Base-by-base conservation (phyloP, 2,113 vertebrate genomes). In the Tupaia chinensis region DNA sequence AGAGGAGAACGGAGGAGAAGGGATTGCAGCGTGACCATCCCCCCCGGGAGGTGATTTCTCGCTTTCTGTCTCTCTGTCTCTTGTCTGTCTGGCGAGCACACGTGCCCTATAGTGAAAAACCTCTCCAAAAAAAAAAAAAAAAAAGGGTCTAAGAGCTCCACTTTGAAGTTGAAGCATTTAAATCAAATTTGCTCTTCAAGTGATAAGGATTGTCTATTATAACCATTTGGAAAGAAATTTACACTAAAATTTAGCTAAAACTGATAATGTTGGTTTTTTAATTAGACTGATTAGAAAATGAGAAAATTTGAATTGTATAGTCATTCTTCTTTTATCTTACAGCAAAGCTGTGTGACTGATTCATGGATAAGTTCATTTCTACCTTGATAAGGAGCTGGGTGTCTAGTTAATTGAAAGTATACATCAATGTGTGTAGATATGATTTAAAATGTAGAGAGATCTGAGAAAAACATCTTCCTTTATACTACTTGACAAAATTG, bases 201-300 rank as follows among this genome's bases (percentile, higher is more conserved):
- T 9, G 16, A 66, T 73, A 91, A 12, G 0, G 58, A 86, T 81
- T 88, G 13, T 34, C 92, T 63, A 58, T 32, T 74, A 74, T 70
- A 44, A 84, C 8, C 9, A 29, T 54, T 91, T 65, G 14, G n/a
- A 96, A 80, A 68, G 61, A 79, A 81, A 81, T 54, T 12, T 44
- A 44, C 63, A 77, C 27, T 12, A 66, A 53, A 70, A 61, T 91
- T 95, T 83, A 60, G 7, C 56, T 8, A 44, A 81, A 91, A 54
- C 5, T 84, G 94, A 81, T 88, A 61, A 80, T 34, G 22, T 34
- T 90, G 1, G 44, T 44, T 58, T 70, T 92, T 93, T 23, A 81
- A 73, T 93, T 93, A 93, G 4, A 53, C 27, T 87, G 91, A 95
- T 85, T 85, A 93, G 53, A 65, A 88, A 85, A 58, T 65, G 3